A percentile compares a stretch with the other conserved stretches of the same genome.
Evolutionary conservation across 2,113 vertebrate species (phyloP).

Genomic region (Tympanuchus pallidicinctus): DNA sequence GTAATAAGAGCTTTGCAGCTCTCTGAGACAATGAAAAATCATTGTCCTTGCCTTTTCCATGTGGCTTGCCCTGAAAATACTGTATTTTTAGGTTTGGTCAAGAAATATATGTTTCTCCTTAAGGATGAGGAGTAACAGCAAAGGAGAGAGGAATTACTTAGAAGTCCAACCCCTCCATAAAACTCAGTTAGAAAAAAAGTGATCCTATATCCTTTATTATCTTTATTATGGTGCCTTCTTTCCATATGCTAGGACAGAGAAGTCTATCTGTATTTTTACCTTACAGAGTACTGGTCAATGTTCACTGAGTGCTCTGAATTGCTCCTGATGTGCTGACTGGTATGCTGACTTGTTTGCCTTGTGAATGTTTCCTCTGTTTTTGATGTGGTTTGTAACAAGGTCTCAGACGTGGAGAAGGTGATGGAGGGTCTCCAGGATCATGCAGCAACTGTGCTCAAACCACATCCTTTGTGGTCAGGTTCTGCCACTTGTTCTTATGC

Average conservation of each 20-base stretch:
- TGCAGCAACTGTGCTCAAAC: background rate
- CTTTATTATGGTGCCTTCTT: background rate
- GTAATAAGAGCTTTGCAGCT: background rate
- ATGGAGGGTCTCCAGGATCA: slow-evolving; percentile 73
- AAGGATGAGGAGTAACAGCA: background rate
- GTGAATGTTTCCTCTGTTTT: background rate
- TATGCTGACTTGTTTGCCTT: background rate
- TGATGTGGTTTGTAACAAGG: slow-evolving; percentile 58
- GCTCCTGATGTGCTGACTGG: background rate
- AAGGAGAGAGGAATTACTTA: background rate
- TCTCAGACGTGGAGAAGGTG: slow-evolving; percentile 57
- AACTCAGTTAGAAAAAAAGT: background rate
- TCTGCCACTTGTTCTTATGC: slow-evolving; percentile 5
- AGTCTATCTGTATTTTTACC: background rate
- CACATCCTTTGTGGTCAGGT: background rate
- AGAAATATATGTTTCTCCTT: background rate
- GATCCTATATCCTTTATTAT: background rate
- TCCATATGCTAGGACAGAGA: background rate
- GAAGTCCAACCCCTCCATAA: background rate
- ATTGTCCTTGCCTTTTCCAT: background rate
- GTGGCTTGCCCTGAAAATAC: background rate
- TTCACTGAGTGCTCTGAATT: background rate
- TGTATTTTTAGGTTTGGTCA: background rate
- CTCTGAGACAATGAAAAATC: background rate
- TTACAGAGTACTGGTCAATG: background rate